phyloP scores from a whole-genome alignment of 2,888 invertebrate species.

The Lasioglossum leucozonium region DNA sequence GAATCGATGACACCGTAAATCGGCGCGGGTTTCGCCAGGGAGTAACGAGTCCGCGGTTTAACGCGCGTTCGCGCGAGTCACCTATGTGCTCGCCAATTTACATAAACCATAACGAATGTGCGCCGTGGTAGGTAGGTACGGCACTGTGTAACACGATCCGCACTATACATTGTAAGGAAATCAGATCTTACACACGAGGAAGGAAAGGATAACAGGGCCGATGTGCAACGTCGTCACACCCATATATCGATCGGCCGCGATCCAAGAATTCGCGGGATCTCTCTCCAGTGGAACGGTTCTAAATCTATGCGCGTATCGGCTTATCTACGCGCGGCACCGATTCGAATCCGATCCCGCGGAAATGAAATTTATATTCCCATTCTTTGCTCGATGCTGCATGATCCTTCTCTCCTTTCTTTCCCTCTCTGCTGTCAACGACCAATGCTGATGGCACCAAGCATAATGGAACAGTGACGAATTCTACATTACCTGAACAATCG shows the following conservation, averaged over 20 bases:
- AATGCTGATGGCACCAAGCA: too few relatives aligned
- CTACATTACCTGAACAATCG: too few relatives aligned
- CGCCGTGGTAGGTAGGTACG: slow-evolving; percentile 59
- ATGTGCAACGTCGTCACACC: slow-evolving; percentile 61
- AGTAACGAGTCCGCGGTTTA: slow-evolving; percentile 21
- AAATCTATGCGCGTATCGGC: slow-evolving; percentile 57
- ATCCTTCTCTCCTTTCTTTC: not conserved
- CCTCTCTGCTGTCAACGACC: not conserved
- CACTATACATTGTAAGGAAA: slow-evolving; percentile 69
- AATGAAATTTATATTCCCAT: slow-evolving; percentile 45
- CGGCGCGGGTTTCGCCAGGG: slow-evolving; percentile 9
- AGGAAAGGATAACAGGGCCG: slow-evolving; percentile 65
- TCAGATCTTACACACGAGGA: slow-evolving; percentile 71
- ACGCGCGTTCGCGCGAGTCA: slow-evolving; percentile 24
- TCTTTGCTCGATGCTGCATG: slow-evolving; percentile 11
- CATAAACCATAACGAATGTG: slow-evolving; percentile 69
- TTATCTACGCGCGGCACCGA: slow-evolving; percentile 41
- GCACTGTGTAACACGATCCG: slow-evolving; percentile 67
- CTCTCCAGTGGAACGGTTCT: slow-evolving; percentile 35
- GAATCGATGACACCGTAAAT: slow-evolving; percentile 50
- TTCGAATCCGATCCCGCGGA: slow-evolving; percentile 40
- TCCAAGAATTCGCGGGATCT: slow-evolving; percentile 53
- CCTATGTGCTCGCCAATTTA: slow-evolving; percentile 57
- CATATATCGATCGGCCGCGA: slow-evolving; percentile 56
- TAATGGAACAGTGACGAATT: too few relatives aligned